Base-by-base conservation (phyloP, 2,888 invertebrate species). In the Pandemis heparana region DNA sequence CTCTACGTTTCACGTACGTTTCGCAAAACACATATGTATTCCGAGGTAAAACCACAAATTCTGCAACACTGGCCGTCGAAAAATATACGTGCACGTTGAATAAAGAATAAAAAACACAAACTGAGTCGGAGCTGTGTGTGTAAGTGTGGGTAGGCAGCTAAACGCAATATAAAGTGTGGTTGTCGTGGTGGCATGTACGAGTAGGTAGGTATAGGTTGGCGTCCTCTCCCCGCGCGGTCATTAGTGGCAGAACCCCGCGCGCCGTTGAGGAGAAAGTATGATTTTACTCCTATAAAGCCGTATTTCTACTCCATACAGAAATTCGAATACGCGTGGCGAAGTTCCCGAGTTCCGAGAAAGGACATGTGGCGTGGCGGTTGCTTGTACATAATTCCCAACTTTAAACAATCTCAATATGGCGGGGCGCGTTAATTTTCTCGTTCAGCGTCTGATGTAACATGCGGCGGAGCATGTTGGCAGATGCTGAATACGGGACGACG, bases 261-360 rank as follows among this genome's bases (percentile, higher is more conserved):
- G 89, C 88, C 87, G 89, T 83, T 87, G 89, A 78, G 88, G 94
- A 93, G 94, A 94, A 94, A 94, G 94, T 94, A 94, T 93, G 94
- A 94, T 94, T 94, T 94, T 94, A 92, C 93, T 94, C 94, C 92
- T 91, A 94, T 94, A 94, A 94, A 94, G 93, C 93, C 92, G 94
- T 93, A 94, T 94, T 94, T 93, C 94, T 93, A 94, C 94, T 94
- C 90, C 93, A 94, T 93, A 94, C 92, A 92, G 94, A 92, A 93
- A 94, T 94, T 92, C 92, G 91, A 94, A 91, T 92, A 90, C 89
- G 92, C 90, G 88, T 81, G 82, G 85, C 85, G 87, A 92, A 92
- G 90, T 91, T 92, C 89, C 87, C 89, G 89, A 89, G 88, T 87
- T 88, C 88, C 86, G 86, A 87, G 89, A 90, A 88, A 91, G 92